Conservation (phyloP, 2,113 vertebrate genomes). For the Plestiodon gilberti region DNA sequence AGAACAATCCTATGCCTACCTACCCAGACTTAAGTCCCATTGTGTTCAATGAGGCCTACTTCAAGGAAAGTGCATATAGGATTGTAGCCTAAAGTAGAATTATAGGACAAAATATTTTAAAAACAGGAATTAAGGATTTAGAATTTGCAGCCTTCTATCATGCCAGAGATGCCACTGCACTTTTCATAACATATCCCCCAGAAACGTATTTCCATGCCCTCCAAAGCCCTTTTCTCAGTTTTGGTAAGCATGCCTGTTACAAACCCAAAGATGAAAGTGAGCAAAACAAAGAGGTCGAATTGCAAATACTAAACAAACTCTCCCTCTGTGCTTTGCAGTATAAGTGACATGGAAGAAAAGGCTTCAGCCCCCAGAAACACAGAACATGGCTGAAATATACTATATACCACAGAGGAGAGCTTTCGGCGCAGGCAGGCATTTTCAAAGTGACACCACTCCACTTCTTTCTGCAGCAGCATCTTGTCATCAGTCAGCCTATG, state of each 20-base stretch:
- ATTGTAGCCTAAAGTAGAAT: too few relatives aligned
- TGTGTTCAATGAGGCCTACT: too few relatives aligned
- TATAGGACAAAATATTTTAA: background rate
- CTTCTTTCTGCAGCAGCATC: constrained; percentile 77
- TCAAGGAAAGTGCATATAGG: too few relatives aligned
- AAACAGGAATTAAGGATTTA: background rate
- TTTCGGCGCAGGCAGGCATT: constrained; percentile 79
- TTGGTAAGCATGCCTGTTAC: too few relatives aligned
- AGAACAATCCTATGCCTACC: too few relatives aligned
- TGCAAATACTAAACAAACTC: background rate
- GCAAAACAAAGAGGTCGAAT: background rate
- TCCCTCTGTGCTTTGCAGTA: background rate
- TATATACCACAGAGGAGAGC: constrained; percentile 79
- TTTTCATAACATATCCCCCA: background rate
- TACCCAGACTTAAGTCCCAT: too few relatives aligned
- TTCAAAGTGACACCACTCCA: constrained; percentile 77
- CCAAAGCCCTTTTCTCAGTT: background rate
- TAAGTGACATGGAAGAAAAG: background rate
- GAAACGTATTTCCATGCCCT: background rate
- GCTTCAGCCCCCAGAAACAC: background rate
- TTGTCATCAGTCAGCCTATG: constrained; percentile 74
- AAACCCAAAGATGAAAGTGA: background rate
- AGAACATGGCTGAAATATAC: background rate
- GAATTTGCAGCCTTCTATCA: background rate
- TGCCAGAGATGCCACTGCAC: background rate